A percentile compares a stretch with the other conserved stretches of the same genome.
These are phyloP conservation scores for Bimastos eiseni DNA, from an alignment of 2,888 invertebrate genomes.

Conservation along the genomic window DNA sequence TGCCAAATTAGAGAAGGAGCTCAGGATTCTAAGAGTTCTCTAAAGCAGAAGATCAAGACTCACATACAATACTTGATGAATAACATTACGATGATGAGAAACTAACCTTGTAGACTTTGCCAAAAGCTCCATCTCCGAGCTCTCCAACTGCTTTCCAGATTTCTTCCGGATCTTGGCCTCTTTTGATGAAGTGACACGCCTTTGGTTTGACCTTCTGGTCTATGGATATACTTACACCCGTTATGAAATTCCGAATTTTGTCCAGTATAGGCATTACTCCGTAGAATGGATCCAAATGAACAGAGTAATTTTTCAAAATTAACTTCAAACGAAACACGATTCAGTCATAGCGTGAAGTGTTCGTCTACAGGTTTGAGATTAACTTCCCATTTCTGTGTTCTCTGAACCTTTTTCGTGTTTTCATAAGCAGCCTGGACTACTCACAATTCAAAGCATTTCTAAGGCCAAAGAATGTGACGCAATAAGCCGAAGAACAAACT, in stretches of 20 bases:
- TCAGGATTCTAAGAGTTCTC: too few species aligned
- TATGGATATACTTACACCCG: background rate
- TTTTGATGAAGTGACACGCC: slow-evolving; percentile 69
- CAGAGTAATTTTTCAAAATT: background rate
- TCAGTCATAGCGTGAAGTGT: background rate
- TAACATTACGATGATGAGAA: background rate
- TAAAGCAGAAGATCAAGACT: too few species aligned
- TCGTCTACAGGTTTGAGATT: background rate
- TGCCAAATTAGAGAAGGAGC: too few species aligned
- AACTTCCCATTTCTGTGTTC: background rate
- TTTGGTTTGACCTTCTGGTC: slow-evolving; percentile 33
- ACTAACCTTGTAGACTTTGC: slow-evolving; percentile 69
- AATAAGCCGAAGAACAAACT: background rate
- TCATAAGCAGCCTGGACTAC: background rate
- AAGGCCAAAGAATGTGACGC: background rate
- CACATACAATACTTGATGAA: background rate
- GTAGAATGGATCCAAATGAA: background rate
- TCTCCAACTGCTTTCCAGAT: slow-evolving; percentile 96
- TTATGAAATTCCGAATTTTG: slow-evolving; percentile 38
- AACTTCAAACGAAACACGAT: background rate
- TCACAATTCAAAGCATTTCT: background rate
- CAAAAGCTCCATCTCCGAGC: slow-evolving; percentile 97
- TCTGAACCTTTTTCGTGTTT: background rate
- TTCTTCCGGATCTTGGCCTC: slow-evolving; percentile 88
- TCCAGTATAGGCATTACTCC: slow-evolving; percentile 37